Base-by-base conservation (phyloP, 2,888 invertebrate species). In the Lampropteryx suffumata region DNA sequence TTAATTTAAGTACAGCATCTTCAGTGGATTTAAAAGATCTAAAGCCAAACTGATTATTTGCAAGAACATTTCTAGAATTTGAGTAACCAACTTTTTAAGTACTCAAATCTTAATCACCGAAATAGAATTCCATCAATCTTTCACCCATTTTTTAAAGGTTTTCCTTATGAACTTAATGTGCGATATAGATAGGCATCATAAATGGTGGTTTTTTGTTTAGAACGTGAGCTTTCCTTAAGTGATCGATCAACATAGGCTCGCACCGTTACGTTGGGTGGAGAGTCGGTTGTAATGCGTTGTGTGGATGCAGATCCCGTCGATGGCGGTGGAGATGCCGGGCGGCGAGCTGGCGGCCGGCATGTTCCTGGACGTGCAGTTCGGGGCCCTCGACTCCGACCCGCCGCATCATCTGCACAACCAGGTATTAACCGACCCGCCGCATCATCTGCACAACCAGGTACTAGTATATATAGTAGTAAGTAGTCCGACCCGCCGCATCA, bases 251-350 rank as follows among this genome's bases (percentile, higher is more conserved):
- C 24, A 71, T 45, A 1, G 71, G n/a, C n/a, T n/a, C n/a, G n/a
- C n/a, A n/a, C n/a, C n/a, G n/a, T n/a, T n/a, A n/a, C n/a, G n/a
- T n/a, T n/a, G n/a, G n/a, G n/a, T n/a, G n/a, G n/a, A n/a, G n/a
- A n/a, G n/a, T n/a, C n/a, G n/a, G n/a, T n/a, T n/a, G n/a, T n/a
- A n/a, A n/a, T n/a, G n/a, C n/a, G n/a, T n/a, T n/a, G 9, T 30
- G 14, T 17, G 9, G 9, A 13, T 17, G 1, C 40, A 97, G 95
- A 99, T 99, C 72, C 98, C 98, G 32, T 92, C 96, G 43, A 95
- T 95, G 49, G 98, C 98, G 13, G 98, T 99, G 29, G 98, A 98
- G 88, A 98, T 98, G 98, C 98, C 98, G 0, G 98, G 96, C 57
- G 97, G 97, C 24, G 94, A 94, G 71, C 93, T 93, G 53, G 93